phyloP scores from a whole-genome alignment of 2,113 vertebrate species.

The Spheniscus mendiculus region DNA sequence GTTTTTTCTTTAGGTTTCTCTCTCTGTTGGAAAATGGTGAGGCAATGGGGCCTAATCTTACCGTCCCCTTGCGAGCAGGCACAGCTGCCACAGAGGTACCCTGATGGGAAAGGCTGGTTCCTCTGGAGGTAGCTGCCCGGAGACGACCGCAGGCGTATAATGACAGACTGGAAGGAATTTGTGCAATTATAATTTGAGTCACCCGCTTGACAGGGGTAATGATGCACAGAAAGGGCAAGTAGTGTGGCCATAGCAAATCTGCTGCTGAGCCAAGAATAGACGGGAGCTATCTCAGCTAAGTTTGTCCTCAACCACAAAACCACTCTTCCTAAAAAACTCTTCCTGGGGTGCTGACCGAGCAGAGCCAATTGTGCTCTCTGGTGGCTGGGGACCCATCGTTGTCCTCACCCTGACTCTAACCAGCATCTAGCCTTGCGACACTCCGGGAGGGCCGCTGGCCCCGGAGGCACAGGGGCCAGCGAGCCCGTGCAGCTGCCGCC shows the following conservation, averaged over 20 bases:
- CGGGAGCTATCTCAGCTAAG: not conserved
- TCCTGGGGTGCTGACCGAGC: not conserved
- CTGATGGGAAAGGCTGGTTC: not conserved
- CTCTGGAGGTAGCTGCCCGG: not conserved
- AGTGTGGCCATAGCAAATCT: not conserved
- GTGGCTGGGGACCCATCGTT: not conserved
- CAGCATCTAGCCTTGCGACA: not conserved
- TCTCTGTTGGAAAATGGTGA: not conserved
- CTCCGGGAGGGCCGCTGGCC: not conserved
- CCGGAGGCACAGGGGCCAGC: not conserved
- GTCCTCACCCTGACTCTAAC: not conserved
- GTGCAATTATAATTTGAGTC: conserved; percentile 46
- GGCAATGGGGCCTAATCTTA: not conserved
- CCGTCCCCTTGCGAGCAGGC: not conserved
- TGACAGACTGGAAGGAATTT: conserved; percentile 4
- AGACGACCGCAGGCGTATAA: not conserved
- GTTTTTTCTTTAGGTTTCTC: not conserved
- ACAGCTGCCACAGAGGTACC: not conserved
- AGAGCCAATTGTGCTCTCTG: not conserved
- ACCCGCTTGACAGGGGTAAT: conserved; percentile 25
- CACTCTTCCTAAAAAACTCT: conserved; percentile 8
- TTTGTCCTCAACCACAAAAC: conserved; percentile 13
- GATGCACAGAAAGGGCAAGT: conserved; percentile 42
- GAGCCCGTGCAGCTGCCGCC: conserved; percentile 20
- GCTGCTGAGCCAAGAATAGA: conserved; percentile 38